Evolutionary conservation across 2,113 vertebrate genomes (phyloP).

Genomic region (Orycteropus afer): DNA sequence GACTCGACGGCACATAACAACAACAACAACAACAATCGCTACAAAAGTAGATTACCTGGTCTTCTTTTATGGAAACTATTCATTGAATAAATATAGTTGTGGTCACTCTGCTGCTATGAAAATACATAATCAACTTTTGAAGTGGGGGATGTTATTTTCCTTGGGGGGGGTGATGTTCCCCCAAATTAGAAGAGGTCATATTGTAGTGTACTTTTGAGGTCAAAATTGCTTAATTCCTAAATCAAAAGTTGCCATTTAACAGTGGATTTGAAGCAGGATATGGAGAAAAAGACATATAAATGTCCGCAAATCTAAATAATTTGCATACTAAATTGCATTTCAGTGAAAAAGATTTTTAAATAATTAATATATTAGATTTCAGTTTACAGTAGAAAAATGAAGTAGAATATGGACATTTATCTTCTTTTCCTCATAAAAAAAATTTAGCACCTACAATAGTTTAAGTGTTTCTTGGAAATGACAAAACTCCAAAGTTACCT

Average conservation of each 20-base stretch:
- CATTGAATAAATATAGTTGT: not conserved
- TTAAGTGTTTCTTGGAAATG: constrained; percentile 31
- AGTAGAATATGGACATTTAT: constrained; percentile 27
- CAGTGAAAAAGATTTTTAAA: not conserved
- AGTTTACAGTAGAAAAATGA: not conserved
- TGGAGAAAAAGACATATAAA: not conserved
- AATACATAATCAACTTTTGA: not conserved
- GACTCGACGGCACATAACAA: no score
- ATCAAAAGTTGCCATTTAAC: not conserved
- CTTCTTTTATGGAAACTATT: not conserved
- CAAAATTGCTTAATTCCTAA: constrained; percentile 21
- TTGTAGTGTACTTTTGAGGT: constrained; percentile 25
- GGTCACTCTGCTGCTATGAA: not conserved
- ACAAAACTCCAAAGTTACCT: not conserved
- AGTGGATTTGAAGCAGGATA: constrained; percentile 13
- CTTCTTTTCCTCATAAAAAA: constrained; percentile 38
- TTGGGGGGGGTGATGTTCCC: not conserved
- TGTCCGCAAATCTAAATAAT: not conserved
- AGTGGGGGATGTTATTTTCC: not conserved
- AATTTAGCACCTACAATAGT: not conserved
- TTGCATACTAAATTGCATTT: not conserved
- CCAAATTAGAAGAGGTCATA: not conserved
- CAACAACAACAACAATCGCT: no score
- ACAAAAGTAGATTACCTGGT: no score
- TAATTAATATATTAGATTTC: not conserved